phyloP scores from a whole-genome alignment of 2,888 invertebrate genomes.

The Portevinia maculata region DNA sequence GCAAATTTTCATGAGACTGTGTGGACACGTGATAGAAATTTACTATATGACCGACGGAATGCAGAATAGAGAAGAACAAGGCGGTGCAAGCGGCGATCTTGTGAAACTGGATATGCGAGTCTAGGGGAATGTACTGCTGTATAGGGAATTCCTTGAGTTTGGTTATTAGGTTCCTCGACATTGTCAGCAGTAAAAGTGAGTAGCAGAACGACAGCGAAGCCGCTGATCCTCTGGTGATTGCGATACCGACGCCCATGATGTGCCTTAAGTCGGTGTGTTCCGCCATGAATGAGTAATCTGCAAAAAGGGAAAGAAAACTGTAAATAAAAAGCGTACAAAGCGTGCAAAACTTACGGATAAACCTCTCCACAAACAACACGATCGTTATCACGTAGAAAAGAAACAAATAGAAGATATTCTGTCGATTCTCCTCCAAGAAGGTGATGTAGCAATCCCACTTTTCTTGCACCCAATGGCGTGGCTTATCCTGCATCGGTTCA shows the following conservation, averaged over 20 bases:
- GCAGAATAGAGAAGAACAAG: constrained; percentile 94
- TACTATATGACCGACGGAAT: constrained; percentile 97
- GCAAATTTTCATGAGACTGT: constrained; percentile 95
- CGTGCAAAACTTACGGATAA: constrained; percentile 88
- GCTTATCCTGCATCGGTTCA: constrained; percentile 89
- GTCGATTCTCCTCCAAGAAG: constrained; percentile 96
- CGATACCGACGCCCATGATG: constrained; percentile 98
- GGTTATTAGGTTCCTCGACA: constrained; percentile 95
- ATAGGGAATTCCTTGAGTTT: constrained; percentile 96
- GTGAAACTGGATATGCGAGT: constrained; percentile 98
- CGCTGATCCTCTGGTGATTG: constrained; percentile 96
- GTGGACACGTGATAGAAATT: constrained; percentile 99
- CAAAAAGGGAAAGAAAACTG: constrained; percentile 51
- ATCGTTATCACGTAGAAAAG: constrained; percentile 97
- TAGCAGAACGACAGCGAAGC: constrained; percentile 97
- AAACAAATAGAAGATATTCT: constrained; percentile 97
- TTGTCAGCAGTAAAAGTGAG: constrained; percentile 93
- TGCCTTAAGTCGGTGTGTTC: constrained; percentile 97
- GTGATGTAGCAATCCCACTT: constrained; percentile 95
- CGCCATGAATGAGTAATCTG: constrained; percentile 97
- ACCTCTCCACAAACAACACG: constrained; percentile 96
- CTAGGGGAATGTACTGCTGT: constrained; percentile 96
- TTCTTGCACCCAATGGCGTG: constrained; percentile 88
- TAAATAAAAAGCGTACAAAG: neutral
- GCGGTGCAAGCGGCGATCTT: constrained; percentile 98